phyloP scores from a whole-genome alignment of 2,888 invertebrate genomes.

The Xestia xanthographa region DNA sequence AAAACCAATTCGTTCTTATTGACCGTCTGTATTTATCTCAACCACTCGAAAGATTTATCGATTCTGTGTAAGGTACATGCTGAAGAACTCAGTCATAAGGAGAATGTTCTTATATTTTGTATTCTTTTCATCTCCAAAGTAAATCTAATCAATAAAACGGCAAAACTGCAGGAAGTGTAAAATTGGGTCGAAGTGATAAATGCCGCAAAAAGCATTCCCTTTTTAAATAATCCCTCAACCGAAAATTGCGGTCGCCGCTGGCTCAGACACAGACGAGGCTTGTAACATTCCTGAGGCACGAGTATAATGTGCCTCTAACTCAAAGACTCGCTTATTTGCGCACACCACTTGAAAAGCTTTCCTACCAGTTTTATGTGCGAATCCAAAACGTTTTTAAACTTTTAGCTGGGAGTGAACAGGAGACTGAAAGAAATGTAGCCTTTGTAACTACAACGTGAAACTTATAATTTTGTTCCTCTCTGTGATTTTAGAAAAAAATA shows the following conservation, averaged over 20 bases:
- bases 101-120: constrained; percentile 8
- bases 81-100: background rate
- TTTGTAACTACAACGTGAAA: constrained; percentile 13
- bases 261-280: constrained; percentile 65
- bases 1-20: constrained; percentile 32
- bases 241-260: constrained; percentile 65
- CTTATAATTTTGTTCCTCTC: constrained; percentile 22
- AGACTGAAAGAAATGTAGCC: constrained; percentile 60
- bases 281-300: constrained; percentile 66
- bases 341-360: constrained; percentile 74
- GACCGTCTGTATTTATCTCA: background rate
- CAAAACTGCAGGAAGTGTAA: constrained; percentile 25
- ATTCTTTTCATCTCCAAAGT: constrained; percentile 9
- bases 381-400: constrained; percentile 74
- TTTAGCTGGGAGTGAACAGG: constrained; percentile 61
- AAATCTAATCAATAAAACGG: constrained; percentile 29
- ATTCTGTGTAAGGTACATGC: background rate
- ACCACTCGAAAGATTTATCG: background rate
- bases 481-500: constrained; percentile 3
- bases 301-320: constrained; percentile 71
- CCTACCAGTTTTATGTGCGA: constrained; percentile 72
- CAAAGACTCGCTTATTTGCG: constrained; percentile 75
- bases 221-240: constrained; percentile 64
- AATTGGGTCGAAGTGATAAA: constrained; percentile 48
- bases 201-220: constrained; percentile 51